phyloP scores from a whole-genome alignment of 2,797 vertebrate genomes.

The Lateolabrax maculatus region DNA sequence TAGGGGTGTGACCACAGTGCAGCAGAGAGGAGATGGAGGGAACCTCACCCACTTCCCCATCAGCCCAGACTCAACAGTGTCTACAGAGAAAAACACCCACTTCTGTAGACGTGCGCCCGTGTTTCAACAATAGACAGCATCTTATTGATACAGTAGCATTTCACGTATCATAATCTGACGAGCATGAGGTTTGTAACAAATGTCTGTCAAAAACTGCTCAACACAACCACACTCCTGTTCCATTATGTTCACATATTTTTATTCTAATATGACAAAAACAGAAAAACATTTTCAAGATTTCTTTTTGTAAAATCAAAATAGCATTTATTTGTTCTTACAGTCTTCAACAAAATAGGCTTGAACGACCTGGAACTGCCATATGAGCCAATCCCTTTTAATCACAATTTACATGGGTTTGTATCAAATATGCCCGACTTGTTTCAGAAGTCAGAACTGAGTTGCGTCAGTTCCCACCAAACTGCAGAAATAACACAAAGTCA shows the following conservation, averaged over 20 bases:
- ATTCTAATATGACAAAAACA: conserved; percentile 51
- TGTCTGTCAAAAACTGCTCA: background rate
- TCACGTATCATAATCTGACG: background rate
- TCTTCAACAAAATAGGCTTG: conserved; percentile 35
- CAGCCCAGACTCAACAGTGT: background rate
- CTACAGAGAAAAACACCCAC: background rate
- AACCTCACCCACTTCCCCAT: background rate
- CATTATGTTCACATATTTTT: conserved; percentile 33
- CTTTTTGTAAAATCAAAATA: conserved; percentile 48
- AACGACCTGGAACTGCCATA: conserved; percentile 23
- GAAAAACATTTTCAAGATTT: conserved; percentile 21
- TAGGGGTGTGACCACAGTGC: conserved; percentile 74
- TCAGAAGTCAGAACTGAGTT: conserved; percentile 1
- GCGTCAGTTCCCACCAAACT: conserved; percentile 9
- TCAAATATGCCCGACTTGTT: conserved; percentile 30
- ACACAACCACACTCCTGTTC: conserved; percentile 23
- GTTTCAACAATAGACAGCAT: no score
- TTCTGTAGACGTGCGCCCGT: no score
- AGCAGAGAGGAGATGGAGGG: conserved; percentile 54
- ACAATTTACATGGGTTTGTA: conserved; percentile 22
- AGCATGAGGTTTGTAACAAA: background rate
- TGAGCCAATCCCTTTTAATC: conserved; percentile 19
- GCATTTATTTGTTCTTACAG: conserved; percentile 48
- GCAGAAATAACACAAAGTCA: conserved; percentile 18
- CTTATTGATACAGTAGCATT: background rate